These are phyloP conservation scores for Pelosia muscerda DNA, from an alignment of 2,888 invertebrate genomes.

Conservation along the genomic window DNA sequence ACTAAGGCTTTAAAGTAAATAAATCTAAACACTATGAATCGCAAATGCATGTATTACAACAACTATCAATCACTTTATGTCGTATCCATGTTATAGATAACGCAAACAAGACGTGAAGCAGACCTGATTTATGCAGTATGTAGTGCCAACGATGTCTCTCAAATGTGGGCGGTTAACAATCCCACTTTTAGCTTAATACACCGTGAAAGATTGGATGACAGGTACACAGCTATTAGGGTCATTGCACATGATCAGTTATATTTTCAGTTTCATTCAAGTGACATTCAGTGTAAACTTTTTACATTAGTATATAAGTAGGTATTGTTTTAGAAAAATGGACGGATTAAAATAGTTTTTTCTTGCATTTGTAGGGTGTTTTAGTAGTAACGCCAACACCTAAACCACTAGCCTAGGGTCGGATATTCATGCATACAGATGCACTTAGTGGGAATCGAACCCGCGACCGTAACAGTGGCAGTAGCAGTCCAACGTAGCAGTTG, in stretches of 20 bases:
- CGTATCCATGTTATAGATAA: slow-evolving; percentile 65
- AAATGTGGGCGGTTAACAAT: slow-evolving; percentile 62
- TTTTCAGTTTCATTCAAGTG: neutral
- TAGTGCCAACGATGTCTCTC: slow-evolving; percentile 66
- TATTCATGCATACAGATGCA: too few species aligned
- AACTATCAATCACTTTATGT: slow-evolving; percentile 40
- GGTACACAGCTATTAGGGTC: slow-evolving; percentile 33
- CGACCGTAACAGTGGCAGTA: too few species aligned
- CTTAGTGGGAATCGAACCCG: too few species aligned
- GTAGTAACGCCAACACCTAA: too few species aligned
- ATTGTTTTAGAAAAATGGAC: too few species aligned
- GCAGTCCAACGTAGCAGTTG: too few species aligned
- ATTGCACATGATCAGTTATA: slow-evolving; percentile 13
- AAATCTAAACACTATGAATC: neutral
- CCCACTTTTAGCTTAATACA: slow-evolving; percentile 49
- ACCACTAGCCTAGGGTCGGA: too few species aligned
- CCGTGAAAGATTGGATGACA: slow-evolving; percentile 56
- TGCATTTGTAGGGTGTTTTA: too few species aligned
- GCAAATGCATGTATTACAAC: slow-evolving; percentile 12
- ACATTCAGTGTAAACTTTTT: neutral
- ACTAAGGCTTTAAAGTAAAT: neutral
- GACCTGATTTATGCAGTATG: slow-evolving; percentile 71
- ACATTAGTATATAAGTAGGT: neutral
- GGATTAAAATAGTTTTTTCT: too few species aligned
- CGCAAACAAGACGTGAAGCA: slow-evolving; percentile 68